Base-by-base conservation (phyloP, 2,888 invertebrate genomes). In the Aphidius colemani region DNA sequence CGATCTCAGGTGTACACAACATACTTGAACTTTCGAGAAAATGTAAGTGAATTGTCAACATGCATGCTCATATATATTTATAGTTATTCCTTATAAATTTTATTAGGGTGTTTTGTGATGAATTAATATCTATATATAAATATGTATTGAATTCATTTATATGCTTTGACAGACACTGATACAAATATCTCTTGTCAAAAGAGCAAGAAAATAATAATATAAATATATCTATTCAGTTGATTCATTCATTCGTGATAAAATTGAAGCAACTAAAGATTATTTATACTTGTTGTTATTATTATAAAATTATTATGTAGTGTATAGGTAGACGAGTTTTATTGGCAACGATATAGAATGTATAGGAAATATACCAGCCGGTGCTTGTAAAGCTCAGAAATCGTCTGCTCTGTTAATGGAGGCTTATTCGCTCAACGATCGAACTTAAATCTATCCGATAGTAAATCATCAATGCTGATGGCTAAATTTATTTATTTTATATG, bases 1-100 rank as follows among this genome's bases (percentile, higher is more conserved):
- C 63, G 71, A 69, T 69, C 69, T 66, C 76, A 74, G 75, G 72
- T 75, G 76, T 59, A 57, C 67, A 18, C 7, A 48, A 39, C 18
- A 39, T 30, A 30, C 30, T 30, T 30, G 30, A 30, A 30, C 30
- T 30, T 30, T 30, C 5, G 30, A 30, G 30, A 30, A 30, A 30
- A 30, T 30, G 30, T 30, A 30, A 30, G 30, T 30, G 60, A 61
- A 58, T 59, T 65, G 64, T 64, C 64, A 66, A 64, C 59, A 53
- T 60, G 57, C 60, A 61, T 57, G 60, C 13, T 18, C 13, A 18
- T 30, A 30, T 30, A 30, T 5, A 30, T 30, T 3, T 30, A 5
- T 30, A 30, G 3, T 30, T 30, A 30, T 30, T 30, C 5, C 0
- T 30, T 30, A 30, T 30, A 30, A 30, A 30, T 30, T 30, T 30